Evolutionary conservation across 2,888 invertebrate species (phyloP).

Genomic region (Drosophila prolongata): DNA sequence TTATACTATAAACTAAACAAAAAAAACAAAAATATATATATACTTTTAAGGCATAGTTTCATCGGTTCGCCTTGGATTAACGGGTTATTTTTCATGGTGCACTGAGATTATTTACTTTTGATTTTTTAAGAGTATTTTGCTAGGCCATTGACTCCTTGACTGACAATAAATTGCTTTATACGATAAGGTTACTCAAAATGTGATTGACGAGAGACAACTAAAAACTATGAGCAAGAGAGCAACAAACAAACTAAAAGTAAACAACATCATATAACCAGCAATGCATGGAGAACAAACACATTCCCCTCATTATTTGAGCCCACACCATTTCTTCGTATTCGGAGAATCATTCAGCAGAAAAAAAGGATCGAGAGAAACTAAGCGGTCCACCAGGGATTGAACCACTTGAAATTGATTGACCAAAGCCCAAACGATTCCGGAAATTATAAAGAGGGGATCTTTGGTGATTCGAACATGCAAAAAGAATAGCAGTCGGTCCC

Average conservation of each 20-base stretch:
- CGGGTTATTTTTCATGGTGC: slow-evolving; percentile 24
- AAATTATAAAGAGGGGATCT: slow-evolving; percentile 1
- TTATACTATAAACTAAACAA: slow-evolving; percentile 30
- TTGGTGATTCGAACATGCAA: slow-evolving; percentile 22
- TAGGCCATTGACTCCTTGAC: slow-evolving; percentile 82
- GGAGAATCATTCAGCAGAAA: slow-evolving; percentile 15
- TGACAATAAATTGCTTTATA: slow-evolving; percentile 74
- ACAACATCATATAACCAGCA: slow-evolving; percentile 78
- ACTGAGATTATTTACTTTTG: slow-evolving; percentile 23
- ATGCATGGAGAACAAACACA: slow-evolving; percentile 84
- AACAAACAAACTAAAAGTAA: slow-evolving; percentile 65
- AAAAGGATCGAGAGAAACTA: slow-evolving; percentile 1
- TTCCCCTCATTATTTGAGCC: slow-evolving; percentile 84
- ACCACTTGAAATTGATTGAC: slow-evolving; percentile 4
- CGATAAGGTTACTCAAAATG: slow-evolving; percentile 68
- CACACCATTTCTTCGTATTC: slow-evolving; percentile 77
- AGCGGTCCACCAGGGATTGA: slow-evolving; percentile 7
- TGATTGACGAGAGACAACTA: slow-evolving; percentile 76
- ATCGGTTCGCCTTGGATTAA: slow-evolving; percentile 17
- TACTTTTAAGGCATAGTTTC: slow-evolving; percentile 5
- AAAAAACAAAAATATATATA: slow-evolving; percentile 9
- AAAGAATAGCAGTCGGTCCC: slow-evolving; percentile 8
- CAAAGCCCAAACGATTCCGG: not conserved
- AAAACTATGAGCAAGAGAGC: slow-evolving; percentile 62
- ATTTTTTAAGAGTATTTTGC: slow-evolving; percentile 58